Base-by-base conservation (phyloP, 2,888 invertebrate species). In the Heliconius aoede region DNA sequence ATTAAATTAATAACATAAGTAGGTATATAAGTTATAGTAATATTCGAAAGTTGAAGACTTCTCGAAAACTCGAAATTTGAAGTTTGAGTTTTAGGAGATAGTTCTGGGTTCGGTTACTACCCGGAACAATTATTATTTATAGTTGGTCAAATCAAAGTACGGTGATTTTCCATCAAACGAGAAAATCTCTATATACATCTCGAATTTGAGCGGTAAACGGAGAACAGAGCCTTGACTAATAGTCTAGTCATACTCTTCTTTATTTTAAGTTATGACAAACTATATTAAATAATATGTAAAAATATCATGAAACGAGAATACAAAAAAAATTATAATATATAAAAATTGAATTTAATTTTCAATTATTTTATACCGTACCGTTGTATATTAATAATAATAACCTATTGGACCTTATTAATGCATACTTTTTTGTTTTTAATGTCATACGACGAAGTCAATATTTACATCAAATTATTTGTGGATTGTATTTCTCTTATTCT, bases 381-480 rank as follows among this genome's bases (percentile, higher is more conserved):
- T n/a, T n/a, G n/a, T n/a, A n/a, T 46, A 46, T 3, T 21, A 7
- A 46, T 46, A 8, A 21, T 21, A 62, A 62, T 21, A 62, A 21
- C 11, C 9, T n/a, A 62, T 30, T 13, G 13, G 11, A 64, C 64
- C 64, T 64, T 64, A 36, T 65, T 40, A 40, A 36, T 4, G 2
- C 40, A 65, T 65, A 65, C 36, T 40, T 65, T 65, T 65, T 65
- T 24, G 36, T 65, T n/a, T 18, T 30, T 18, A 65, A 65, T 40
- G 65, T 65, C 51, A 26, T 36, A 40, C 55, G 13, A 30, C 72
- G 28, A 15, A 55, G 26, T 51, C 58, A 67, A 73, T 65, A 55
- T 65, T 55, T 67, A 58, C 55, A 46, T 68, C 46, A 74, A 69
- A 51, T 30, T 51, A 26, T 60, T 74, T 73, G 46, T 73, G 32